These are phyloP conservation scores for Dinomys branickii DNA, from an alignment of 2,113 vertebrate species.

Conservation along the genomic window DNA sequence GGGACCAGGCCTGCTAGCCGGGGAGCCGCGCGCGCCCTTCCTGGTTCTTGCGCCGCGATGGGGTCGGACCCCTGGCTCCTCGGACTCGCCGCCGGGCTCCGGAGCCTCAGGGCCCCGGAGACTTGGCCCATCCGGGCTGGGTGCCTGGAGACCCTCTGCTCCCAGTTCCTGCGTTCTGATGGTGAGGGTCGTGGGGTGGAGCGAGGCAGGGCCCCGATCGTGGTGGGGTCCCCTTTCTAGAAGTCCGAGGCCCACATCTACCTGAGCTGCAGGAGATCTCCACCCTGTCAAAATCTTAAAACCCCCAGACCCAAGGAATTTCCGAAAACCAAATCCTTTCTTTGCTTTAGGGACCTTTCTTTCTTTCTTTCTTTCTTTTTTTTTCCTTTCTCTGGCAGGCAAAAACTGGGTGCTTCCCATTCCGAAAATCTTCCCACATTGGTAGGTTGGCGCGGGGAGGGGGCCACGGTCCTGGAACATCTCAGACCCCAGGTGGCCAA, in stretches of 20 bases:
- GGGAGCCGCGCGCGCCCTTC: not conserved
- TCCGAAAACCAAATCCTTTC: conserved; percentile 57
- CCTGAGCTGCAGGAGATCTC: not conserved
- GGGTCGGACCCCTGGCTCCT: not conserved
- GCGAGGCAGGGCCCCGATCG: conserved; percentile 22
- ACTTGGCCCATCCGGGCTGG: conserved; percentile 32
- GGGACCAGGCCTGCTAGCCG: not conserved
- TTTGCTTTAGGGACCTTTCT: conserved; percentile 25
- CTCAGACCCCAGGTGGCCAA: not conserved
- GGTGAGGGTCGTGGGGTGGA: conserved; percentile 3
- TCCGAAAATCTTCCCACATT: conserved; percentile 41
- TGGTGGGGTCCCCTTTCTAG: conserved; percentile 28
- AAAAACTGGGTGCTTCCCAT: conserved; percentile 54
- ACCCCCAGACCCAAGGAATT: conserved; percentile 45
- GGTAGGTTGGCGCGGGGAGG: conserved; percentile 22
- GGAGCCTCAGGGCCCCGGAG: not conserved
- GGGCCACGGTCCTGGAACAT: not conserved
- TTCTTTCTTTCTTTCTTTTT: not conserved
- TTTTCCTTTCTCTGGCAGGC: not conserved
- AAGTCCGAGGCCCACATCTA: conserved; percentile 24
- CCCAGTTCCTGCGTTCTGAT: not conserved
- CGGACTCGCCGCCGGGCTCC: not conserved
- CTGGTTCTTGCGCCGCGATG: not conserved
- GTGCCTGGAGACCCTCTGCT: not conserved
- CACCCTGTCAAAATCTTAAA: not conserved